Evolutionary conservation across 1,140 invertebrate species (phyloP).

Genomic region (Neodiprion pinetum): DNA sequence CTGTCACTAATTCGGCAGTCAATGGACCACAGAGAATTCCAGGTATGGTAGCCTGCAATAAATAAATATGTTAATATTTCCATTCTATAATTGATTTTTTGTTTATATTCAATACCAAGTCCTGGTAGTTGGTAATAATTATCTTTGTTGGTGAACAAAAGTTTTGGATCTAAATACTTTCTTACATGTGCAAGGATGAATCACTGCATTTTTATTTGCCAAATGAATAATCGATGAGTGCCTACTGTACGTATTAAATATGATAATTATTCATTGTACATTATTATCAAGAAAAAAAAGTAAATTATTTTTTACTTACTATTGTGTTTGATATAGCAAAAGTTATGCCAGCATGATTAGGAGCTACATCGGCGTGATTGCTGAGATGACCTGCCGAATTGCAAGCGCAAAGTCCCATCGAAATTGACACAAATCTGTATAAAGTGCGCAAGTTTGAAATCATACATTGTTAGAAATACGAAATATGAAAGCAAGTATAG

Average conservation of each 20-base stretch:
- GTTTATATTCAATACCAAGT: too few species aligned
- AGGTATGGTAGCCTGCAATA: constrained; percentile 74
- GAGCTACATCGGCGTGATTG: constrained; percentile 83
- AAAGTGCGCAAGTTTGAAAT: constrained; percentile 22
- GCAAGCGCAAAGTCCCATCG: constrained; percentile 80
- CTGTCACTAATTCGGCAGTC: constrained; percentile 77
- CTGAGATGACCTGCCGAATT: constrained; percentile 82
- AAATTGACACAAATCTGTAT: constrained; percentile 76
- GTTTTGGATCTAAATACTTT: too few species aligned
- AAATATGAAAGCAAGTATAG: constrained; percentile 9
- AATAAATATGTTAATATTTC: constrained; percentile 18
- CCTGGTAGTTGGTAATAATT: background rate
- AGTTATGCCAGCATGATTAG: constrained; percentile 81
- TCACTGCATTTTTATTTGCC: too few species aligned
- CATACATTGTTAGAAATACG: constrained; percentile 8
- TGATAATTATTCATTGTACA: too few species aligned
- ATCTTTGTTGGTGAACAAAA: too few species aligned
- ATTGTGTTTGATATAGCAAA: constrained; percentile 84
- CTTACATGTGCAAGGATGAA: too few species aligned
- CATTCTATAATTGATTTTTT: background rate
- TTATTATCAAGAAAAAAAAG: background rate
- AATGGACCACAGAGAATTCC: constrained; percentile 81
- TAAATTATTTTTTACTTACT: constrained; percentile 55
- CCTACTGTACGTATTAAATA: too few species aligned
- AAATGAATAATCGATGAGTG: too few species aligned